Evolutionary conservation across 2,888 invertebrate genomes (phyloP).

Genomic region (Macaria notata): DNA sequence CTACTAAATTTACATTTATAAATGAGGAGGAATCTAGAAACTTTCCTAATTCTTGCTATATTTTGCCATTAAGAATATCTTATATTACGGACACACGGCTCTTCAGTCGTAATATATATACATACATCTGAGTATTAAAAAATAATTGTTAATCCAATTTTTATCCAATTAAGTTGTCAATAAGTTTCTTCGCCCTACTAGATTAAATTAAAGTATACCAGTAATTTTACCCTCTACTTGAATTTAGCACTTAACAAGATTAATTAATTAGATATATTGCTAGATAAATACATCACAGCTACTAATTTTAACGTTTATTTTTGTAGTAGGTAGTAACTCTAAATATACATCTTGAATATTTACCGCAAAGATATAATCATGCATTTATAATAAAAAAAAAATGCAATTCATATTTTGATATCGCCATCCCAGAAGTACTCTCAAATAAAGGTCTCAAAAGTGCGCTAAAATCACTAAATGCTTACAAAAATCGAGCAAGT

Average conservation of each 20-base stretch:
- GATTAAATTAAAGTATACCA: conserved; percentile 12
- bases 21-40: too few relatives aligned
- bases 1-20: too few relatives aligned
- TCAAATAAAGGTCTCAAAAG: conserved; percentile 9
- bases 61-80: too few relatives aligned
- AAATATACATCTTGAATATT: conserved; percentile 1
- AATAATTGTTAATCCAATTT: too few relatives aligned
- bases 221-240: conserved; percentile 21
- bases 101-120: not conserved
- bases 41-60: too few relatives aligned
- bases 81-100: conserved; percentile 6
- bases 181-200: conserved; percentile 3
- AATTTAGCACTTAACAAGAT: conserved; percentile 12
- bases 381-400: not conserved
- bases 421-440: conserved; percentile 8
- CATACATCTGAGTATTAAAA: too few relatives aligned
- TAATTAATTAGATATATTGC: conserved; percentile 14
- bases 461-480: conserved; percentile 3
- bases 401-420: not conserved
- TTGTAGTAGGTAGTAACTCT: not conserved
- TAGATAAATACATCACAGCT: conserved; percentile 21
- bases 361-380: not conserved
- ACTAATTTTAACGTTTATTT: conserved; percentile 17
- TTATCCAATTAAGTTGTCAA: not conserved
- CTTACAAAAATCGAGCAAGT: conserved; percentile 26